Conservation (phyloP, 2,113 vertebrate species). For the Andinoacara biseriatus region DNA sequence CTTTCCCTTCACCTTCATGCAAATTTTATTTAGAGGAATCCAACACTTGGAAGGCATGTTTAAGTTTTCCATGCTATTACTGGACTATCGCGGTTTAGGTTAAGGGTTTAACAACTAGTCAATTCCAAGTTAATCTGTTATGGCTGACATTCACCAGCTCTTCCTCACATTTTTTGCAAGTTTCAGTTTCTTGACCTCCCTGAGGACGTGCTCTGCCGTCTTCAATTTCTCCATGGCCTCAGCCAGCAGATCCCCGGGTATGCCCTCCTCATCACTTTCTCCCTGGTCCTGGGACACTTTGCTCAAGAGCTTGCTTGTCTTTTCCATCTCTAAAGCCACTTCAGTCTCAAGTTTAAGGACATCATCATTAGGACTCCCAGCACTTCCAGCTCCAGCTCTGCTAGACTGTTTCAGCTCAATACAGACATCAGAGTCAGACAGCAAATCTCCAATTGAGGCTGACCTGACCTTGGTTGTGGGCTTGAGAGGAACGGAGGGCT, state of each 20-base stretch:
- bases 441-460: conserved; percentile 85
- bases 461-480: conserved; percentile 73
- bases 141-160: conserved; percentile 82
- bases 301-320: conserved; percentile 84
- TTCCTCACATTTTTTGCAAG: conserved; percentile 72
- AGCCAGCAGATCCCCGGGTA: conserved; percentile 82
- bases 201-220: conserved; percentile 88
- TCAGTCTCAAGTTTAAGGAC: conserved; percentile 84
- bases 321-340: conserved; percentile 84
- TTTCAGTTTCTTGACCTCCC: conserved; percentile 85
- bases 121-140: not conserved
- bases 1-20: not conserved
- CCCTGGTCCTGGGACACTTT: conserved; percentile 57
- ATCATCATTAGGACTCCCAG: conserved; percentile 26
- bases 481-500: conserved; percentile 35
- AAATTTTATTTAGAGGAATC: not conserved
- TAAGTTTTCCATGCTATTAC: not conserved
- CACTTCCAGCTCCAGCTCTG: not conserved
- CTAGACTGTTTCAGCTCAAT: not conserved
- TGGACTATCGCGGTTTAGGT: not conserved
- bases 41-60: not conserved
- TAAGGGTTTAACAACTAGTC: not conserved
- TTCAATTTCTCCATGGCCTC: conserved; percentile 89
- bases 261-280: not conserved
- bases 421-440: conserved; percentile 63